These are phyloP conservation scores for Phylloscopus trochiloides DNA, from an alignment of 2,113 vertebrate genomes.

Conservation along the genomic window DNA sequence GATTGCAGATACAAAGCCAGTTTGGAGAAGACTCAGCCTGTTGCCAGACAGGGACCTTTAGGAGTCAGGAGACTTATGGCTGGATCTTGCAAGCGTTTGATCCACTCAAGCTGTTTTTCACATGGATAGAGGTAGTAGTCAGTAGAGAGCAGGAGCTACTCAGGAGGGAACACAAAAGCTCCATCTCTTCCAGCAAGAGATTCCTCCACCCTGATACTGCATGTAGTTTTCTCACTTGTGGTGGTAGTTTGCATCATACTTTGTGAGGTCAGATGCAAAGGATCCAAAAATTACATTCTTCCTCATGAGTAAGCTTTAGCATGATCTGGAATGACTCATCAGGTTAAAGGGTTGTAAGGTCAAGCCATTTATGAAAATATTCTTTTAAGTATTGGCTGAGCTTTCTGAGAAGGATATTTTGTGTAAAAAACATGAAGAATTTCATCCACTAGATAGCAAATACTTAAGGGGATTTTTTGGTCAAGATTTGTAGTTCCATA, in stretches of 20 bases:
- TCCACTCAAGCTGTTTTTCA: background rate
- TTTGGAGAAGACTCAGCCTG: background rate
- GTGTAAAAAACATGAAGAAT: background rate
- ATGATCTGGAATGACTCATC: slow-evolving; percentile 32
- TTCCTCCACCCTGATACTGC: background rate
- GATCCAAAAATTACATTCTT: slow-evolving; percentile 30
- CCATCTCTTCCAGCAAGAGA: background rate
- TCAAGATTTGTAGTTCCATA: background rate
- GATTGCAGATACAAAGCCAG: background rate
- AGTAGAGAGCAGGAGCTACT: background rate
- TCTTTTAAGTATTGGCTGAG: background rate
- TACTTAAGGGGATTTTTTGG: background rate
- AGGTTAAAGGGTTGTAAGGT: background rate
- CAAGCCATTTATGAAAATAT: background rate
- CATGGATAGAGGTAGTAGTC: background rate
- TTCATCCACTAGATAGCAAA: background rate
- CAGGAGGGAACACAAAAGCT: background rate
- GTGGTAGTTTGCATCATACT: slow-evolving; percentile 1
- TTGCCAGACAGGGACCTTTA: background rate
- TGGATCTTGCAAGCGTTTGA: background rate
- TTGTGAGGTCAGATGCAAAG: slow-evolving; percentile 20
- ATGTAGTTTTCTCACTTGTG: background rate
- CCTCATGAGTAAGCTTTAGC: slow-evolving; percentile 43
- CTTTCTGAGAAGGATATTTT: background rate
- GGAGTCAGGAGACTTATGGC: background rate